These are phyloP conservation scores for Spisula solida DNA, from an alignment of 2,888 invertebrate genomes.

Conservation along the genomic window DNA sequence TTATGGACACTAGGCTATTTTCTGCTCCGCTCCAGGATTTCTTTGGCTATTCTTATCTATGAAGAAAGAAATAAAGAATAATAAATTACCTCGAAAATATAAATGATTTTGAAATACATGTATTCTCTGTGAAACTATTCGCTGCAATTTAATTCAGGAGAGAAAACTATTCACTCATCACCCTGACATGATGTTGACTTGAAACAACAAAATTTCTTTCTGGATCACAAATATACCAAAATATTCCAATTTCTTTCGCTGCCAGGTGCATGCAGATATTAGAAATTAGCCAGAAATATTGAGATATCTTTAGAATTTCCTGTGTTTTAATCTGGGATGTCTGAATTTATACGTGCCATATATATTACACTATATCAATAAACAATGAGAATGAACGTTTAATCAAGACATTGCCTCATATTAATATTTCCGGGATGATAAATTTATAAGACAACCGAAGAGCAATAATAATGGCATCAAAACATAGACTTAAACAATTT, in stretches of 20 bases:
- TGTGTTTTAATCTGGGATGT: not conserved
- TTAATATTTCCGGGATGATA: too few relatives aligned
- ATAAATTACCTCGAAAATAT: not conserved
- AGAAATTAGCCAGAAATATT: slow-evolving; percentile 13
- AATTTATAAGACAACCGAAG: too few relatives aligned
- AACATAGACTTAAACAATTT: too few relatives aligned
- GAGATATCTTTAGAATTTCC: slow-evolving; percentile 22
- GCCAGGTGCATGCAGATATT: not conserved
- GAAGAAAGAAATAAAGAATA: too few relatives aligned
- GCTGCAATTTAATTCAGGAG: not conserved
- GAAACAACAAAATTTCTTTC: not conserved
- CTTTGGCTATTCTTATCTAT: too few relatives aligned
- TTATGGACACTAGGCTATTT: too few relatives aligned
- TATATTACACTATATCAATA: slow-evolving; percentile 1
- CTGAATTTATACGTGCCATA: not conserved
- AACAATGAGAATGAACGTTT: not conserved
- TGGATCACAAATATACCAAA: not conserved
- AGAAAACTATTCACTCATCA: slow-evolving; percentile 1
- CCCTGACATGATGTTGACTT: slow-evolving; percentile 9
- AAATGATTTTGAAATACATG: not conserved
- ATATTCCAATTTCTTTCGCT: not conserved
- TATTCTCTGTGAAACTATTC: not conserved
- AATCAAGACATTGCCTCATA: too few relatives aligned
- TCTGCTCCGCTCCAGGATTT: too few relatives aligned
- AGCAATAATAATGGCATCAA: too few relatives aligned